Evolutionary conservation across 2,888 invertebrate genomes (phyloP).

Genomic region (Drosophila picticornis): DNA sequence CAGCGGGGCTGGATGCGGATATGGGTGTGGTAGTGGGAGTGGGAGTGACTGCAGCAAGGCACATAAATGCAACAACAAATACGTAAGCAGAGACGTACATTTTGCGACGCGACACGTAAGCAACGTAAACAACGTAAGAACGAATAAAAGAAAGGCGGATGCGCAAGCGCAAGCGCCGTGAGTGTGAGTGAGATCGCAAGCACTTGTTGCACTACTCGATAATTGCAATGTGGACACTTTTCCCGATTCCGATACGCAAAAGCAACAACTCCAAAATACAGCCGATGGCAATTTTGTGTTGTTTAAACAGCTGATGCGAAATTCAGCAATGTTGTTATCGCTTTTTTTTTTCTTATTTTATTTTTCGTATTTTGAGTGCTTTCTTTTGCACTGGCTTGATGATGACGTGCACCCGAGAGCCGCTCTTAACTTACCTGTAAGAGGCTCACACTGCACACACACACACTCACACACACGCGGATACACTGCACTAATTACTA

Average conservation of each 20-base stretch:
- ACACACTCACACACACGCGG: slow-evolving; percentile 12
- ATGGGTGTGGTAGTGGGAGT: slow-evolving; percentile 14
- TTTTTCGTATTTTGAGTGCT: slow-evolving; percentile 14
- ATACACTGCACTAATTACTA: neutral
- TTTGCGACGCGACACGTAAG: slow-evolving; percentile 58
- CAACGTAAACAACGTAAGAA: slow-evolving; percentile 43
- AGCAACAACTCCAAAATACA: slow-evolving; percentile 3
- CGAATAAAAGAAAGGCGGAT: slow-evolving; percentile 21
- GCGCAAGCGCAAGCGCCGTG: slow-evolving; percentile 61
- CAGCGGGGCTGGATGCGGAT: slow-evolving; percentile 1
- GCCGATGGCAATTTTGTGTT: slow-evolving; percentile 11
- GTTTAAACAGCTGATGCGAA: neutral
- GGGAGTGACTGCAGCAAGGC: slow-evolving; percentile 26
- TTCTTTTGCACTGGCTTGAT: slow-evolving; percentile 55
- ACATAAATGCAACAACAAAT: slow-evolving; percentile 31
- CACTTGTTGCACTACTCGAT: slow-evolving; percentile 51
- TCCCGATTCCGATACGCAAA: slow-evolving; percentile 13
- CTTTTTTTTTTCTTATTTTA: neutral
- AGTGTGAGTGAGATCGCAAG: slow-evolving; percentile 19
- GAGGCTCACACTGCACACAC: slow-evolving; percentile 13
- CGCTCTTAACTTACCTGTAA: slow-evolving; percentile 55
- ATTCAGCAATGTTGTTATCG: slow-evolving; percentile 4
- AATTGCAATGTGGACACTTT: slow-evolving; percentile 33
- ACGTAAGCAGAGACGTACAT: slow-evolving; percentile 48
- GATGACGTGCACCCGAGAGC: slow-evolving; percentile 58